Base-by-base conservation (phyloP, 2,113 vertebrate genomes). In the Cervus canadensis region DNA sequence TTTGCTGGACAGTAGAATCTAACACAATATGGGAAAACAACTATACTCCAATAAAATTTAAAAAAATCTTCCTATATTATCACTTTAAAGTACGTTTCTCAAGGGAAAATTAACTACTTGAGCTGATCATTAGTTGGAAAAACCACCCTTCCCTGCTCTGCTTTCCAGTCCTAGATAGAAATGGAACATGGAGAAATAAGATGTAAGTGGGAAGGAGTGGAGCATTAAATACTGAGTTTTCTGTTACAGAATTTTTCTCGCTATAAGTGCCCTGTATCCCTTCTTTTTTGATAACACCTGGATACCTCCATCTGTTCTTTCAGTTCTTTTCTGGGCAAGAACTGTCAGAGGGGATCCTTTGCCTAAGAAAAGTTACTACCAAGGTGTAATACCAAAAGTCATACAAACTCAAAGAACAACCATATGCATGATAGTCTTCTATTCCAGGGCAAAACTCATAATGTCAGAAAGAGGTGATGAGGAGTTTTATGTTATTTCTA, bases 141-240 rank as follows among this genome's bases (percentile, higher is more conserved):
- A 9, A 17, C 36, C 0, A 2, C 23, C 3, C 3, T 30, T 74
- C 7, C 10, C 13, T 45, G 3, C 2, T 89, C 45, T 7, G 5
- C 33, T 89, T 67, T 33, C 33, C 1, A 89, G 1, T n/a, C 9
- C 26, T 33, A 19, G 12, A 93, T 26, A 50, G 11, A 89, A 92
- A 30, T 50, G 14, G 13, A 89, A 92, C 13, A 67, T 57, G 6
- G 5, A 93, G 4, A 57, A 48, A 23, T 40, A 79, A 54, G 1
- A n/a, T 16, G 11, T 10, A 17, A 19, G 6, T 84, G 7, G 1
- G 13, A 25, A 91, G 23, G 0, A 30, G 6, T 23, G 3, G 36
- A 33, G 1, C 3, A 28, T 45, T 9, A 43, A 84, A 45, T 13
- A n/a, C 56, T 9, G 21, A 7, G 43, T 10, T 83, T 74, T 82